These are phyloP conservation scores for Takifugu flavidus DNA, from an alignment of 2,113 vertebrate genomes.

Conservation along the genomic window DNA sequence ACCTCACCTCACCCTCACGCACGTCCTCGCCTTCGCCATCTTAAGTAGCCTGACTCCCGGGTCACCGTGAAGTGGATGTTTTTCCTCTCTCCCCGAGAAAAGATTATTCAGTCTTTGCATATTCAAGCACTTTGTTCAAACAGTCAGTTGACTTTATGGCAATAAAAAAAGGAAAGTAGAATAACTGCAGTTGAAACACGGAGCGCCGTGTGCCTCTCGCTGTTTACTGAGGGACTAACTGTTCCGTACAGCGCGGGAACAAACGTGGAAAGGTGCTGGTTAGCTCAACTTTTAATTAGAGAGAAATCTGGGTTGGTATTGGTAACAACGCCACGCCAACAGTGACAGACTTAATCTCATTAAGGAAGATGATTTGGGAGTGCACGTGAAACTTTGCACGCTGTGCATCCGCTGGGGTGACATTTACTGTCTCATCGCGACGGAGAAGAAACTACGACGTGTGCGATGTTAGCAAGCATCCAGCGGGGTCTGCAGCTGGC, in stretches of 20 bases:
- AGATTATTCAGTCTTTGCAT: conserved; percentile 46
- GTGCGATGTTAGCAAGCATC: conserved; percentile 6
- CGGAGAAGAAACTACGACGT: background rate
- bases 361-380: conserved; percentile 4
- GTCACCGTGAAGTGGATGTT: conserved; percentile 38
- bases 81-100: conserved; percentile 29
- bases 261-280: conserved; percentile 15
- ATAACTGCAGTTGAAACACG: conserved; percentile 29
- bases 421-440: too few relatives aligned
- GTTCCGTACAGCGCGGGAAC: conserved; percentile 8
- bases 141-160: conserved; percentile 27
- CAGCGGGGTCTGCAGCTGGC: conserved; percentile 35
- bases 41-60: conserved; percentile 45
- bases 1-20: conserved; percentile 32
- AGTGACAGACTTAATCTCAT: conserved; percentile 11
- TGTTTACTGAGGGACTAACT: conserved; percentile 30
- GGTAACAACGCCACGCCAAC: conserved; percentile 5
- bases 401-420: too few relatives aligned
- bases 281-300: background rate
- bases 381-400: background rate
- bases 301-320: conserved; percentile 9
- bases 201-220: conserved; percentile 29
- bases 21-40: conserved; percentile 42
- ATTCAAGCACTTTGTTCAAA: conserved; percentile 45
- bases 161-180: conserved; percentile 42